phyloP scores from a whole-genome alignment of 1,140 invertebrate genomes.

The Pseudomyrmex gracilis region DNA sequence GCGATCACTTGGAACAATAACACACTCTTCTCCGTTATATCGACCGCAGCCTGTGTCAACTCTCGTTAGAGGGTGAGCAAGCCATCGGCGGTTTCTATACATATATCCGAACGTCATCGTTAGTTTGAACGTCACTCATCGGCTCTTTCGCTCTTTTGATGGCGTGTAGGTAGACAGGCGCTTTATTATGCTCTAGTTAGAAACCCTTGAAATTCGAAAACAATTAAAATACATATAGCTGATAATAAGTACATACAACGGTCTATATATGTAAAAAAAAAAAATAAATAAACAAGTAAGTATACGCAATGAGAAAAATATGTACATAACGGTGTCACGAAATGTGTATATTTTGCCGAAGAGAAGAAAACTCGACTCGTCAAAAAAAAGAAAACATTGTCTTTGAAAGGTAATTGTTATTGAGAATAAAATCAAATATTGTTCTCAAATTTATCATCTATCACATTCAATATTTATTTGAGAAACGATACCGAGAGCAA shows the following conservation, averaged over 20 bases:
- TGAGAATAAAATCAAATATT: not conserved
- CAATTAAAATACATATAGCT: not conserved
- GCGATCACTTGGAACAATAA: constrained; percentile 29
- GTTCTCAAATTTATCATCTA: not conserved
- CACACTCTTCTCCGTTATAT: constrained; percentile 45
- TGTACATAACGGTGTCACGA: not conserved
- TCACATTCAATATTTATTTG: constrained; percentile 36
- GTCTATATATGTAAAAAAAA: too few species aligned
- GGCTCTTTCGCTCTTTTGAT: constrained; percentile 33
- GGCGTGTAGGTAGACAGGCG: not conserved
- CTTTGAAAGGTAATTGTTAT: not conserved
- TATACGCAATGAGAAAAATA: not conserved
- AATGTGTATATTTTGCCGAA: not conserved
- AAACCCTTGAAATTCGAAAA: constrained; percentile 21
- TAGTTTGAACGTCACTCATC: constrained; percentile 52
- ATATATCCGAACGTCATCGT: constrained; percentile 41
- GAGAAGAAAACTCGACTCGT: not conserved
- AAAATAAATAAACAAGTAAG: constrained; percentile 5
- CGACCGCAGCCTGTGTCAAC: constrained; percentile 47
- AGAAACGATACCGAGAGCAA: not conserved
- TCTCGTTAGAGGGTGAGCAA: constrained; percentile 55
- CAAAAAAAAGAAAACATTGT: not conserved
- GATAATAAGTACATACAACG: not conserved
- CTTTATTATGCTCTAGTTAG: constrained; percentile 37
- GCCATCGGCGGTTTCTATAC: constrained; percentile 31